phyloP scores from a whole-genome alignment of 2,113 vertebrate species.

The Tenebrosternarchus preto region DNA sequence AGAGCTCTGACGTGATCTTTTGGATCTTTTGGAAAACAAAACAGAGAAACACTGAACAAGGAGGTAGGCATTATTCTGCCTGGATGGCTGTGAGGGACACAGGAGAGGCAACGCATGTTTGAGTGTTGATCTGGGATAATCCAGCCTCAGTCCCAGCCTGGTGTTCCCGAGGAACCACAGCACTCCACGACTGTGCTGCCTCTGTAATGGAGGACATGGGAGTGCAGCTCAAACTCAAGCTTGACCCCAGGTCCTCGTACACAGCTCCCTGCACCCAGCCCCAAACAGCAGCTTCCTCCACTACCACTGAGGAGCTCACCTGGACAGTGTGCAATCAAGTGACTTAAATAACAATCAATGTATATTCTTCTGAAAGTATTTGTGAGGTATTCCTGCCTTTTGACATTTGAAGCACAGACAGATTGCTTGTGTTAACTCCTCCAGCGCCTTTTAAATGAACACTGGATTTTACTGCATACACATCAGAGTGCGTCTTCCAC shows the following conservation, averaged over 20 bases:
- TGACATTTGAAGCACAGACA: background rate
- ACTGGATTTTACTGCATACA: background rate
- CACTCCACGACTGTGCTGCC: background rate
- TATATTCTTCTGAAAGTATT: constrained; percentile 48
- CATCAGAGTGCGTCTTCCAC: constrained; percentile 71
- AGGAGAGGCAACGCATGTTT: constrained; percentile 5
- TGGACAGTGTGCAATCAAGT: constrained; percentile 46
- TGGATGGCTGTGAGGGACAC: constrained; percentile 39
- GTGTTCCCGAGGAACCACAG: background rate
- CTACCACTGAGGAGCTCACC: no score
- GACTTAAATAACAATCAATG: constrained; percentile 68
- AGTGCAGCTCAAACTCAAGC: no score
- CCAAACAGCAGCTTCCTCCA: no score
- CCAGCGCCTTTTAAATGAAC: background rate
- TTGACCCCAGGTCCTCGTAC: no score
- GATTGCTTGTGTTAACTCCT: background rate
- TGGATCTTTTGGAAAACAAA: constrained; percentile 48
- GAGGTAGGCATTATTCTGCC: background rate
- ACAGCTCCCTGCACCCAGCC: no score
- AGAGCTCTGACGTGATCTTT: constrained; percentile 57
- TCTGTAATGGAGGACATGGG: background rate
- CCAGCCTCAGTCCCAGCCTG: background rate
- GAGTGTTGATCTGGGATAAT: background rate
- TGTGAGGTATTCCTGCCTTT: constrained; percentile 14
- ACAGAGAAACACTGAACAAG: background rate